Conservation (phyloP, 2,797 vertebrate species). For the Rhinatrema bivittatum region DNA sequence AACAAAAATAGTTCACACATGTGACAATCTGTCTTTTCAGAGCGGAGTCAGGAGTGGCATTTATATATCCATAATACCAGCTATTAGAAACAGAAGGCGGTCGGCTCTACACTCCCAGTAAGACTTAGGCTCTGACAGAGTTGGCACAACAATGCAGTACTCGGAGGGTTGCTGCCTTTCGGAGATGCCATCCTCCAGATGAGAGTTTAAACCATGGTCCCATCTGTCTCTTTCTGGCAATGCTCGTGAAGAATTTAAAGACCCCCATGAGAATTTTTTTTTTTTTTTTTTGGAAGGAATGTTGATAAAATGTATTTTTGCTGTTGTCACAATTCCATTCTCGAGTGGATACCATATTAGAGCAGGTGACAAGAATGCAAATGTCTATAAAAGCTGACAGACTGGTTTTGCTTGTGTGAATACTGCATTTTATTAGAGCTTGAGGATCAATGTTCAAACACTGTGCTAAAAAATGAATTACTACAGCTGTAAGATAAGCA, state of each 20-base stretch:
- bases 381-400: neutral
- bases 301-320: conserved; percentile 9
- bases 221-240: conserved; percentile 29
- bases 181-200: conserved; percentile 9
- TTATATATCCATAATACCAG: too few relatives aligned
- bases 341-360: neutral
- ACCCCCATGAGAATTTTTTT: neutral
- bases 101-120: neutral
- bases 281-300: neutral
- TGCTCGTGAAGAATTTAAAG: conserved; percentile 14
- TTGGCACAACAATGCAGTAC: conserved; percentile 1
- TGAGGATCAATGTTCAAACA: too few relatives aligned
- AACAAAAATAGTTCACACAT: too few relatives aligned
- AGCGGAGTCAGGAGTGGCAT: too few relatives aligned
- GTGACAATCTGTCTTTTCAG: too few relatives aligned
- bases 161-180: conserved; percentile 3
- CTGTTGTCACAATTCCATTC: conserved; percentile 3
- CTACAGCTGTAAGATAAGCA: too few relatives aligned
- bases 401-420: neutral
- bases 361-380: neutral
- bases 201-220: conserved; percentile 23
- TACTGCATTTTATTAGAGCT: too few relatives aligned
- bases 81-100: conserved; percentile 10
- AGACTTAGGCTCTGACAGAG: conserved; percentile 8
- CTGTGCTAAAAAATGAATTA: too few relatives aligned